Conservation (phyloP, 2,113 vertebrate species). For the Numenius arquata region DNA sequence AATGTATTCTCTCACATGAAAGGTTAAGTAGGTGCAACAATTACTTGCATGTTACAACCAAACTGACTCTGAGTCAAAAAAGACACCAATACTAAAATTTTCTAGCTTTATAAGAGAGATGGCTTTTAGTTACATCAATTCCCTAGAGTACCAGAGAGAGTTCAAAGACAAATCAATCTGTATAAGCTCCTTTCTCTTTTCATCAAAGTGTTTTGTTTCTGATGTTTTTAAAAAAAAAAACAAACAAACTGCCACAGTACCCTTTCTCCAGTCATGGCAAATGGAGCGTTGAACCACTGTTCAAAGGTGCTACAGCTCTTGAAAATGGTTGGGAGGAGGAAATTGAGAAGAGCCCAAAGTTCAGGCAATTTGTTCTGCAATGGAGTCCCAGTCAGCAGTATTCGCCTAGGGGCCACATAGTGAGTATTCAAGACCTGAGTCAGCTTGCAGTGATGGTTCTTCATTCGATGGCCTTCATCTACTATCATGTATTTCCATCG, state of each 20-base stretch:
- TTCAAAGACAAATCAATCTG: not conserved
- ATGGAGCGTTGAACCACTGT: slow-evolving; percentile 98
- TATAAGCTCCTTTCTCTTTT: not conserved
- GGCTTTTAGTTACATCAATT: not conserved
- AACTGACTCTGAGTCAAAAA: not conserved
- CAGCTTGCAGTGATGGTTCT: slow-evolving; percentile 98
- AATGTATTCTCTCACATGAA: not conserved
- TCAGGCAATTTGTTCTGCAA: slow-evolving; percentile 97
- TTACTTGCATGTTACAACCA: not conserved
- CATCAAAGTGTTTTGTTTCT: not conserved
- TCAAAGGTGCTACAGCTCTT: slow-evolving; percentile 99
- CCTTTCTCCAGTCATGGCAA: slow-evolving; percentile 98
- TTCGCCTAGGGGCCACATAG: slow-evolving; percentile 92
- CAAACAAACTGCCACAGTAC: slow-evolving; percentile 59
- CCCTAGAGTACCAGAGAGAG: not conserved
- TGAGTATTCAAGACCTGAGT: slow-evolving; percentile 98
- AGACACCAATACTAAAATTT: not conserved
- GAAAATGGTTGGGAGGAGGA: slow-evolving; percentile 96
- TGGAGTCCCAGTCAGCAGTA: slow-evolving; percentile 93
- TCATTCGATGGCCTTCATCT: slow-evolving; percentile 98
- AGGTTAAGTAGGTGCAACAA: not conserved
- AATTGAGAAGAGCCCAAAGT: slow-evolving; percentile 98
- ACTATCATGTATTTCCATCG: slow-evolving; percentile 99
- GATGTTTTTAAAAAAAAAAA: not conserved
- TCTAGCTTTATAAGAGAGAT: not conserved